Evolutionary conservation across 2,888 invertebrate species (phyloP).

Genomic region (Tachina grossa): DNA sequence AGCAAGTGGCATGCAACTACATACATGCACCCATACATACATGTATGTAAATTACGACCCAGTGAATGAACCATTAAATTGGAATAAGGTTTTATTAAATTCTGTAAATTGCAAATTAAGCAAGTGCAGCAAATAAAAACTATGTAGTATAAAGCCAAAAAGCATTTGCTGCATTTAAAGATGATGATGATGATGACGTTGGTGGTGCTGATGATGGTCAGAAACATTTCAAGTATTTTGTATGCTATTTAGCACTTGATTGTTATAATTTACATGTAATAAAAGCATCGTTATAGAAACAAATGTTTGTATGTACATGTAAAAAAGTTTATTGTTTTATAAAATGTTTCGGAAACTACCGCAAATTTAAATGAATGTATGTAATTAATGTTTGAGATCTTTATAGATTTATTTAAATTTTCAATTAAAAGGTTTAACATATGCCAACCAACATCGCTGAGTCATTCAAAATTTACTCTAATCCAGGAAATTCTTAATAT

Average conservation of each 20-base stretch:
- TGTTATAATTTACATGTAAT: conserved; percentile 58
- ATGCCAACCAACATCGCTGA: no score
- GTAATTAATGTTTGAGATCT: neutral
- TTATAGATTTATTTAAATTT: no score
- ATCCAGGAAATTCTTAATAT: no score
- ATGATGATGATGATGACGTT: neutral
- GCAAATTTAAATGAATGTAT: neutral
- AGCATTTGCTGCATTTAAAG: neutral
- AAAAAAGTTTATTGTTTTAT: conserved; percentile 13
- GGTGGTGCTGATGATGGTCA: conserved; percentile 16
- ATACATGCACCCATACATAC: neutral
- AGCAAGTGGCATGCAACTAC: neutral
- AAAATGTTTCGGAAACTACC: neutral
- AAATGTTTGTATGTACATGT: neutral
- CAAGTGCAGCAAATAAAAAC: conserved; percentile 10
- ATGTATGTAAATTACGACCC: conserved; percentile 6
- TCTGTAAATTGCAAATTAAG: conserved; percentile 49
- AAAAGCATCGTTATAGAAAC: conserved; percentile 19
- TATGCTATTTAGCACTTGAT: conserved; percentile 58
- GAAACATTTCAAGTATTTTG: conserved; percentile 26
- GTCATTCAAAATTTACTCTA: no score
- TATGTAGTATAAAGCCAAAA: conserved; percentile 10
- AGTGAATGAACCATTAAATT: conserved; percentile 39
- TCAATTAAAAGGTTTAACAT: no score
- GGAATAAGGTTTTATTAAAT: conserved; percentile 44